Base-by-base conservation (phyloP, 2,888 invertebrate species). In the Graphium colonna region DNA sequence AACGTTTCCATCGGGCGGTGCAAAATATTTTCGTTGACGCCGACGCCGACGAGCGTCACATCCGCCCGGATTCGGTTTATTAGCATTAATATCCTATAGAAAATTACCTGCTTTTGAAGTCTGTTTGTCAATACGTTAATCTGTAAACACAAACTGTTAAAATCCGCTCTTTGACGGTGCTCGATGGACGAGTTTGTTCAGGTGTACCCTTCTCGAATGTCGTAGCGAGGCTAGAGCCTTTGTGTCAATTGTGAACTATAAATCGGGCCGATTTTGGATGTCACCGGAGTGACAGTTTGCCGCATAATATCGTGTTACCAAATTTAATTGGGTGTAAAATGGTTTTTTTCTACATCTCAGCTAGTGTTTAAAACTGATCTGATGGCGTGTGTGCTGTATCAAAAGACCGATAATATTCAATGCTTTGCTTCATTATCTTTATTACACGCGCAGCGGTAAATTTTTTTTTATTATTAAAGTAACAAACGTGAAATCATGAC, bases 71-170 rank as follows among this genome's bases (percentile, higher is more conserved):
- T 68, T 69, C 51, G 49, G 50, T 57, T 59, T 57, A 62, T 64
- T 66, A 67, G 64, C 70, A 71, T 71, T 71, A 71, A 75, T 75
- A 71, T 73, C 65, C 65, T 68, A 69, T 72, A 67, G 63, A 72
- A 73, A 76, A 79, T 85, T 85, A 85, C 85, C 84, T 82, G 83
- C 81, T 77, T 21, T 78, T 78, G 70, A 77, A 71, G 75, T 73
- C 62, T 76, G 77, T 82, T 85, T 85, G 82, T 84, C 79, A 80
- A 80, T 82, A 73, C 71, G 68, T 69, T 80, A 79, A 84, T 85
- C 83, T 73, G 83, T 78, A 83, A 86, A 88, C 76, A 85, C 65
- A 78, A 88, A 85, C 85, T 85, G 86, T 86, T 79, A 85, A 86
- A 85, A 83, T 85, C 84, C 78, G 64, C 71, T 79, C 81, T 84